Conservation (phyloP, 2,113 vertebrate species). For the Tichodroma muraria region DNA sequence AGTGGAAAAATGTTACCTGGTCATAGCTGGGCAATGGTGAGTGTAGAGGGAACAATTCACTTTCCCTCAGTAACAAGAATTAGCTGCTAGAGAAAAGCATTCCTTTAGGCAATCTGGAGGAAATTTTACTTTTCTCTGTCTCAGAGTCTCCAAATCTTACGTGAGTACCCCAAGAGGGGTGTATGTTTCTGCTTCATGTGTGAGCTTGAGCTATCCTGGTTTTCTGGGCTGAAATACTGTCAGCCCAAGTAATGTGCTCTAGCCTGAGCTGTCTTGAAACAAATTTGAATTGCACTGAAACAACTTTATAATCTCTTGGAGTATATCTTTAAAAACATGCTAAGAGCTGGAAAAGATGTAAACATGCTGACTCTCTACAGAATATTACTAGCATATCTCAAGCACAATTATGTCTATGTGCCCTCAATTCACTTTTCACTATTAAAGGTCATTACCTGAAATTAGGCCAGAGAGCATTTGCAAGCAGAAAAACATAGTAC, state of each 20-base stretch:
- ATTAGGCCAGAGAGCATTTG: background rate
- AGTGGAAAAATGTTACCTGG: background rate
- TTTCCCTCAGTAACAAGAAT: background rate
- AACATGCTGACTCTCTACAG: background rate
- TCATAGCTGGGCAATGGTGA: background rate
- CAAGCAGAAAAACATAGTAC: constrained; percentile 8
- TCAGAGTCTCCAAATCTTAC: background rate
- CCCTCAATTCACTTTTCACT: background rate
- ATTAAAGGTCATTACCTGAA: constrained; percentile 27
- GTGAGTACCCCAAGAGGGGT: background rate
- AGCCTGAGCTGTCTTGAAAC: background rate
- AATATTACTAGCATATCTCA: background rate
- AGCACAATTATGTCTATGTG: background rate
- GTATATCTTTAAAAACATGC: background rate
- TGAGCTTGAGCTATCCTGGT: background rate
- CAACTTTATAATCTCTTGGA: background rate
- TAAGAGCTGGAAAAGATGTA: background rate
- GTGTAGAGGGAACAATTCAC: background rate
- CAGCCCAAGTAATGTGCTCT: background rate
- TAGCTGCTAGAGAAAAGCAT: background rate
- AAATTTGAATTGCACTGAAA: background rate
- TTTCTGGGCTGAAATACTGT: background rate
- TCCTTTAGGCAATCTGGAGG: background rate
- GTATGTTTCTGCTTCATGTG: background rate
- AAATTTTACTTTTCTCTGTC: background rate